Evolutionary conservation across 1,140 invertebrate species (phyloP), one percentile per base, ranked within the genome.

Genomic region (Drosophila sechellia): DNA sequence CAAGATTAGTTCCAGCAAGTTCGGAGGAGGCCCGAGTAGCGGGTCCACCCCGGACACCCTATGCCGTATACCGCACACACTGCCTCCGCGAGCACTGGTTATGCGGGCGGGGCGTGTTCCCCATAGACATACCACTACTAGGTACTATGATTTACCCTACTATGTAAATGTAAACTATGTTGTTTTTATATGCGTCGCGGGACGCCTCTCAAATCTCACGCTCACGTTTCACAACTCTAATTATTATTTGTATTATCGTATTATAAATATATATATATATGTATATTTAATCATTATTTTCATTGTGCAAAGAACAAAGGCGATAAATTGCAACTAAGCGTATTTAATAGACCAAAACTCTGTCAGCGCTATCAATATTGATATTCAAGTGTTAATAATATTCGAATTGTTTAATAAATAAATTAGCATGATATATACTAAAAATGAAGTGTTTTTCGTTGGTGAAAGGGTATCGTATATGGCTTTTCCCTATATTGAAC

Each of bases 361-460:
- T 89, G 58, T 84, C 79, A 80, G 59, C 59, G 63, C 64, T 89
- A 89, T 84, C 64, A 68, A 70, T 89, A 89, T 77, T 84, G 61
- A 89, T 89, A 89, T 90, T 89, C 84, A 89, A 80, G 70, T 90
- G 84, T 89, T 87, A 81, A 86, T 86, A 89, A 77, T 87, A 87
- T 81, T 89, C 84, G 84, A 89, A 89, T 89, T 89, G 84, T 89
- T 89, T 89, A 89, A 90, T 90, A 80, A 87, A 89, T 52, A 80
- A 87, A 89, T 52, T 84, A 84, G 77, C 79, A 87, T 79, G 79
- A 89, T 89, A 86, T 81, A 81, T 60, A 85, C 58, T 46, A 70
- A 40, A 58, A 40, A 58, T 37, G 4, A 48, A 15, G 10, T 12
- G 0, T 13, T 39, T 35, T 5, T 46, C 22, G 20, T 20, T 17